Conservation (phyloP, 2,888 invertebrate species). For the Euplagia quadripunctaria region DNA sequence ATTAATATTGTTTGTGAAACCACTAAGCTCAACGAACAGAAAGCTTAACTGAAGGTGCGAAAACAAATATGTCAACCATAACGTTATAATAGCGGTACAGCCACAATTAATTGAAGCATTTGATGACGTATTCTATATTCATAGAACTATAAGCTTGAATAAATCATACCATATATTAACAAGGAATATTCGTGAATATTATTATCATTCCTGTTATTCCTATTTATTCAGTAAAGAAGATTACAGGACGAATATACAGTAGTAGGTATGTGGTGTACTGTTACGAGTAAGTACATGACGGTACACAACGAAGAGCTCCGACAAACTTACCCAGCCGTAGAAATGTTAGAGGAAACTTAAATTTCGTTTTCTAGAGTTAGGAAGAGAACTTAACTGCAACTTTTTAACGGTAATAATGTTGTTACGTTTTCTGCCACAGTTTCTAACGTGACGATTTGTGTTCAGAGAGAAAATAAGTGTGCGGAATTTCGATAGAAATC, state of each 20-base stretch:
- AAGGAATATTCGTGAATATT: constrained; percentile 31
- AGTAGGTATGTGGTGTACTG: not conserved
- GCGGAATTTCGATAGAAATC: not conserved
- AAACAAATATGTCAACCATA: constrained; percentile 11
- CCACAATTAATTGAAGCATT: constrained; percentile 12
- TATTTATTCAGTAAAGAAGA: constrained; percentile 4
- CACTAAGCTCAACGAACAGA: not conserved
- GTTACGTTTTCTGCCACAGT: not conserved
- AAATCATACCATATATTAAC: constrained; percentile 34
- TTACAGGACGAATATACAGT: not conserved
- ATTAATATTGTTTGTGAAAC: not conserved
- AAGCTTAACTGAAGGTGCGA: not conserved
- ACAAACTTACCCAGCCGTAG: not conserved
- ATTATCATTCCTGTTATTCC: constrained; percentile 13
- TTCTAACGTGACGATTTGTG: not conserved
- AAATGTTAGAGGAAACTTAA: constrained; percentile 8
- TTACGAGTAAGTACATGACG: not conserved
- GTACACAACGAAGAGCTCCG: not conserved
- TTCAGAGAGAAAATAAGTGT: not conserved
- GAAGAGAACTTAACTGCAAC: constrained; percentile 5
- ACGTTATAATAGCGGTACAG: not conserved
- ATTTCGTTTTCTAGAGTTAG: constrained; percentile 4
- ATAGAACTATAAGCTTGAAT: constrained; percentile 28
- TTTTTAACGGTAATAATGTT: not conserved
- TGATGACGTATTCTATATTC: constrained; percentile 26